These are phyloP conservation scores for Drepana falcataria DNA, from an alignment of 2,888 invertebrate genomes.

Conservation along the genomic window DNA sequence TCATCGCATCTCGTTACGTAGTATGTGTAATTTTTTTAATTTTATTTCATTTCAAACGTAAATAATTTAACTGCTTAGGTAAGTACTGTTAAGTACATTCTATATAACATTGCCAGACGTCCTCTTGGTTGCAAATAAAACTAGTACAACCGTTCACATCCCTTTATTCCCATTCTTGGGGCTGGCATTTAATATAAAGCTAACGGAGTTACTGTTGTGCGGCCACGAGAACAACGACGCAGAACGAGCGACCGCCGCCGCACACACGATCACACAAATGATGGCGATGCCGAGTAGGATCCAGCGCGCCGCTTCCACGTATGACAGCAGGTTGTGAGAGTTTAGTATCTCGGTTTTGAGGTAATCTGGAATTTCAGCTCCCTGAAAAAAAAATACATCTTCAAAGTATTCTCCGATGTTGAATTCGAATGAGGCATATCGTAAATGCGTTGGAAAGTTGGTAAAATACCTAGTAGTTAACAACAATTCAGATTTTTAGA, in stretches of 20 bases:
- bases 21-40: too few species aligned
- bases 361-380: conserved; percentile 50
- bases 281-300: conserved; percentile 48
- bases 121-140: background rate
- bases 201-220: conserved; percentile 53
- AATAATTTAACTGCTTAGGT: too few species aligned
- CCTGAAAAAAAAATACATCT: conserved; percentile 35
- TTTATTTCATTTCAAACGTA: too few species aligned
- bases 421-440: too few species aligned
- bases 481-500: too few species aligned
- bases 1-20: too few species aligned
- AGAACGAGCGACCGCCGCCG: conserved; percentile 30
- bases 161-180: conserved; percentile 47
- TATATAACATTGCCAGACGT: too few species aligned
- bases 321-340: conserved; percentile 49
- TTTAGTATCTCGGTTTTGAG: conserved; percentile 49
- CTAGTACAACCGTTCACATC: background rate
- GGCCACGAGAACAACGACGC: conserved; percentile 42
- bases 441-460: too few species aligned
- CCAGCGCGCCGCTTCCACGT: conserved; percentile 64
- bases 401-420: too few species aligned
- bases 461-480: too few species aligned
- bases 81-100: too few species aligned
- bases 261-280: conserved; percentile 25
- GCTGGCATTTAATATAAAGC: conserved; percentile 50